phyloP scores from a whole-genome alignment of 2,888 invertebrate species.

The Eustalomyia histrio region DNA sequence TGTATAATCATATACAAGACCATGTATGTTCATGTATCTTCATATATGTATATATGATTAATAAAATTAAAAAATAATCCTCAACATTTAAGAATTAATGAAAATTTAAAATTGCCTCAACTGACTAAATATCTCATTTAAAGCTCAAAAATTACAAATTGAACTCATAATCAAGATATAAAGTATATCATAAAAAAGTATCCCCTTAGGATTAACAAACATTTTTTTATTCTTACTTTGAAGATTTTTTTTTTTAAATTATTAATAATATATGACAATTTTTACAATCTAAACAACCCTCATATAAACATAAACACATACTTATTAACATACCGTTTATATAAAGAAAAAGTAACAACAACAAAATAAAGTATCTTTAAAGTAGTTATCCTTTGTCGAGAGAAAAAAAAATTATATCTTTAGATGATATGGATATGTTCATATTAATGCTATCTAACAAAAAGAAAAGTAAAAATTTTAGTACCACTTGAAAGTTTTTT shows the following conservation, averaged over 20 bases:
- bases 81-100: no score
- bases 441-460: slow-evolving; percentile 30
- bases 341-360: slow-evolving; percentile 4
- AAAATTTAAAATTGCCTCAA: no score
- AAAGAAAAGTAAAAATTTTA: slow-evolving; percentile 14
- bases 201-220: slow-evolving; percentile 30
- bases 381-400: slow-evolving; percentile 34
- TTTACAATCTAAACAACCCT: slow-evolving; percentile 18
- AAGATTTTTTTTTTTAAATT: slow-evolving; percentile 48
- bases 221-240: slow-evolving; percentile 22
- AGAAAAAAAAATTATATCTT: slow-evolving; percentile 26
- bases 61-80: no score
- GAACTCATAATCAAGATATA: not conserved
- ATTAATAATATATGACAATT: slow-evolving; percentile 50
- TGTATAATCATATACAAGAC: no score
- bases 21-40: no score
- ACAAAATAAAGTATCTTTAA: slow-evolving; percentile 17
- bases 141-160: slow-evolving; percentile 25
- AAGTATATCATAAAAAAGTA: slow-evolving; percentile 19
- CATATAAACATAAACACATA: slow-evolving; percentile 29
- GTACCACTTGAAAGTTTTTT: slow-evolving; percentile 35
- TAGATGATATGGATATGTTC: slow-evolving; percentile 27
- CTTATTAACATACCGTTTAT: slow-evolving; percentile 36
- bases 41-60: no score
- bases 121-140: no score